phyloP scores from a whole-genome alignment of 2,797 vertebrate genomes.

The Coluber constrictor region DNA sequence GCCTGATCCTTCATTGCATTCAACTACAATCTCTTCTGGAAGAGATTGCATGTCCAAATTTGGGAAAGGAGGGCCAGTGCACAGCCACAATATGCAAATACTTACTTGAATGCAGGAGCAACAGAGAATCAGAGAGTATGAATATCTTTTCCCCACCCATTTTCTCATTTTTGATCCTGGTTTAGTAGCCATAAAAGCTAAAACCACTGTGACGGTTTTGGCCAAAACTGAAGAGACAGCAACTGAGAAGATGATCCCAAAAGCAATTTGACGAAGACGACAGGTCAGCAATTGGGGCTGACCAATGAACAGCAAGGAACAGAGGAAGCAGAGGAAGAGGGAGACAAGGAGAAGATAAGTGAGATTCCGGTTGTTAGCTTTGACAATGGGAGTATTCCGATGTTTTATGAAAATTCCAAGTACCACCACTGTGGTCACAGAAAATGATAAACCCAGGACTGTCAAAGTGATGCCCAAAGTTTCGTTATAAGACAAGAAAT shows the following conservation, averaged over 20 bases:
- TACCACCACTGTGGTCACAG: too few species aligned
- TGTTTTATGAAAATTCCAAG: too few species aligned
- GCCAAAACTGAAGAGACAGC: constrained; percentile 4
- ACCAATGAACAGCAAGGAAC: not conserved
- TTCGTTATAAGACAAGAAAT: not conserved
- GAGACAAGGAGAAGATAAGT: not conserved
- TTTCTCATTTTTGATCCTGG: constrained; percentile 1
- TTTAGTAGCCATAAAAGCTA: constrained; percentile 7
- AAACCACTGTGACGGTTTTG: not conserved
- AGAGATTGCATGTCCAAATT: not conserved
- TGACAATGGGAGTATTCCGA: too few species aligned
- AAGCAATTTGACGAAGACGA: not conserved
- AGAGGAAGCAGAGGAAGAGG: constrained; percentile 4
- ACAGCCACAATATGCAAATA: constrained; percentile 17
- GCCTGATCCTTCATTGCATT: constrained; percentile 11
- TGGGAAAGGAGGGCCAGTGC: constrained; percentile 19
- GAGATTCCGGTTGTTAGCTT: not conserved
- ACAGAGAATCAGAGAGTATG: not conserved
- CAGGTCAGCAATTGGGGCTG: not conserved
- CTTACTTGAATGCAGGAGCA: constrained; percentile 14
- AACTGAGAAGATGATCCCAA: constrained; percentile 11
- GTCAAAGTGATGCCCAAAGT: not conserved
- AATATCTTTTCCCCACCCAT: not conserved
- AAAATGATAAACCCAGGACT: too few species aligned
- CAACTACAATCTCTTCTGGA: not conserved